phyloP scores from a whole-genome alignment of 1,140 invertebrate species.

The Drosophila tani region DNA sequence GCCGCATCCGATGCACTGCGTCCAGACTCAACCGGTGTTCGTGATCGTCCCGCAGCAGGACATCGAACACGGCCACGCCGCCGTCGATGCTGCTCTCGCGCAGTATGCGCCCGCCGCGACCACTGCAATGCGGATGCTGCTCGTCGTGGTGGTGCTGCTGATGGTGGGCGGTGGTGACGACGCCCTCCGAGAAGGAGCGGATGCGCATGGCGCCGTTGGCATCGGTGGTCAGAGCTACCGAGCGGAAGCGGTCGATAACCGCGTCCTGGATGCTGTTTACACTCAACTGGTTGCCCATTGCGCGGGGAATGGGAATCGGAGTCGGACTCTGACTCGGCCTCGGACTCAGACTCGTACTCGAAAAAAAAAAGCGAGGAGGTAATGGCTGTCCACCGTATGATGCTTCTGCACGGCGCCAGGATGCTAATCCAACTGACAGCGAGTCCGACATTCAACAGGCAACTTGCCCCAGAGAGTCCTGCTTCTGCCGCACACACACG shows the following conservation, averaged over 20 bases:
- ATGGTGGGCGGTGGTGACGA: slow-evolving; percentile 47
- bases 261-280: slow-evolving; percentile 77
- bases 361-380: slow-evolving; percentile 9
- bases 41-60: slow-evolving; percentile 64
- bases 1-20: slow-evolving; percentile 71
- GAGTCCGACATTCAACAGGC: slow-evolving; percentile 71
- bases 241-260: slow-evolving; percentile 80
- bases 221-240: slow-evolving; percentile 75
- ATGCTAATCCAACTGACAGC: slow-evolving; percentile 77
- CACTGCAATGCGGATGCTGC: slow-evolving; percentile 56
- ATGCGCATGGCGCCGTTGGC: slow-evolving; percentile 79
- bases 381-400: slow-evolving; percentile 22
- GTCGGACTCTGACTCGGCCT: background rate
- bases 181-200: slow-evolving; percentile 78
- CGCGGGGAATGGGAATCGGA: slow-evolving; percentile 19
- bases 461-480: slow-evolving; percentile 32
- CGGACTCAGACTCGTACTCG: slow-evolving; percentile 5
- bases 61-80: slow-evolving; percentile 72
- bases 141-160: slow-evolving; percentile 39
- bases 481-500: slow-evolving; percentile 17
- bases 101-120: slow-evolving; percentile 67
- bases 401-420: slow-evolving; percentile 75
- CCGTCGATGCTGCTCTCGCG: slow-evolving; percentile 75
- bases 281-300: slow-evolving; percentile 79
- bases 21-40: slow-evolving; percentile 79